Evolutionary conservation across 53 echinoderm and acorn worm genomes (phyloP), one percentile per base, ranked within the genome.

Genomic region (Paelopatides confundens): DNA sequence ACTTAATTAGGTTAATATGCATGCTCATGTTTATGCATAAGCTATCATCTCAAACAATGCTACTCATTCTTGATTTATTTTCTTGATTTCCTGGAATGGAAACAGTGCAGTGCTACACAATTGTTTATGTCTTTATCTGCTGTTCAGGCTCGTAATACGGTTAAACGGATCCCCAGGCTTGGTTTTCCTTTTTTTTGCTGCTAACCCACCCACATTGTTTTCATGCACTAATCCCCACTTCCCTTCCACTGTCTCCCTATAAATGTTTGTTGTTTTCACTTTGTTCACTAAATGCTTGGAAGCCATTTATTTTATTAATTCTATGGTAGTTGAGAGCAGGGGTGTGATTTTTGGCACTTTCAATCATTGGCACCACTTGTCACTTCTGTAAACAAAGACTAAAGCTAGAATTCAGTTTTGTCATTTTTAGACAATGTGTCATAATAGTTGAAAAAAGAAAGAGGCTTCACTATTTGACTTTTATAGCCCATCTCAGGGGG

Each of bases 61-160:
- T 12, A 74, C 40, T 74, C 40, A 24, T 21, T 43, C 37, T 36
- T 74, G 3, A 18, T 74, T 36, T 43, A 39, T 74, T 37, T n/a
- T 58, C 24, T 21, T 58, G 58, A 40, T n/a, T 39, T 47, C 74
- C 39, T 74, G 74, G 74, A 74, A 74, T 74, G 74, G 28, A 74
- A 74, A 74, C 74, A 74, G 40, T 74, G 74, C 74, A 38, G 74
- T 74, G 74, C 74, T 74, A 74, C 74, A 74, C 74, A 74, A 40
- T 74, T 21, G 24, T 27, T 74, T 40, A 7, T 10, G 68, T 68
- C 31, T 68, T n/a, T 58, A 23, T 21, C 24, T 58, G 15, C 58
- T 58, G 58, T 58, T 58, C 58, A 58, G 21, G 58, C 58, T 58
- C 17, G 21, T 58, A 23, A 58, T 58, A 18, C 21, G 21, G 58